Conservation (phyloP, 2,888 invertebrate species). For the Hyposoter dolosus region DNA sequence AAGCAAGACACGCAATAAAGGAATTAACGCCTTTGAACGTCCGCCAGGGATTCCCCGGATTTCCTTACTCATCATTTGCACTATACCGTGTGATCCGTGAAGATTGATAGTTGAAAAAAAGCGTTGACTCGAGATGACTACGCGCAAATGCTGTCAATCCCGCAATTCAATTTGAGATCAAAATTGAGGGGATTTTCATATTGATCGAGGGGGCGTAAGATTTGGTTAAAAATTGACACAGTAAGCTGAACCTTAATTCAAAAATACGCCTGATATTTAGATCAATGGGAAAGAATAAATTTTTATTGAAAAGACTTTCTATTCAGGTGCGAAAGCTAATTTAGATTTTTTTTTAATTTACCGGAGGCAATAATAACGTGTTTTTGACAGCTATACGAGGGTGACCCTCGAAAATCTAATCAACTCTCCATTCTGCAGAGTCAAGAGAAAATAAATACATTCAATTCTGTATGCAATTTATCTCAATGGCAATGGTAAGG, state of each 20-base stretch:
- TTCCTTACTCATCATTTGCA: slow-evolving; percentile 5
- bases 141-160: not conserved
- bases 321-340: not conserved
- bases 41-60: slow-evolving; percentile 38
- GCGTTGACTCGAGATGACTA: not conserved
- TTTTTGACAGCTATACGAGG: not conserved
- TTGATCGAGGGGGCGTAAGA: not conserved
- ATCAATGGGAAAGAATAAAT: not conserved
- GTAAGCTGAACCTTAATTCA: not conserved
- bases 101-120: not conserved
- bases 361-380: not conserved
- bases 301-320: not conserved
- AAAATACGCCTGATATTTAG: not conserved
- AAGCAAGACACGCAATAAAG: slow-evolving; percentile 46
- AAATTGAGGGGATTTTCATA: not conserved
- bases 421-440: no score
- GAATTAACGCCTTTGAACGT: slow-evolving; percentile 41
- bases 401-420: not conserved
- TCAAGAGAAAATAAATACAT: not conserved
- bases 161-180: not conserved
- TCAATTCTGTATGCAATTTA: not conserved
- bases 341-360: not conserved
- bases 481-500: not conserved
- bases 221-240: not conserved
- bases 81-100: not conserved